These are phyloP conservation scores for Megaleporinus macrocephalus DNA, from an alignment of 2,113 vertebrate genomes.

Conservation along the genomic window DNA sequence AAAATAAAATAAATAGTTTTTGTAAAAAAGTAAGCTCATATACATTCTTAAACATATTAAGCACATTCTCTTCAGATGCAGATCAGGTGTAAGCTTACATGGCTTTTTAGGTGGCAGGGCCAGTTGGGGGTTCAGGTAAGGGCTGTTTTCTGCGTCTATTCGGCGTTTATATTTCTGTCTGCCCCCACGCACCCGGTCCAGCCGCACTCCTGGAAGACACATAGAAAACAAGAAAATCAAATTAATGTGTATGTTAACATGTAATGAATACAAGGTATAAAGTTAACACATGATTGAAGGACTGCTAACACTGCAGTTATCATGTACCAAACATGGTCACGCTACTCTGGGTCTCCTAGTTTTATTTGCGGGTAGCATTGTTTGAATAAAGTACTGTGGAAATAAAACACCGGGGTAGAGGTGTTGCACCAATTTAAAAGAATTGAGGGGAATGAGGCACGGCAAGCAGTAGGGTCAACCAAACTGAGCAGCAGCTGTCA, in stretches of 20 bases:
- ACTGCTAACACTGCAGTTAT: neutral
- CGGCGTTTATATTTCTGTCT: constrained; percentile 99
- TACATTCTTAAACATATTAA: no score
- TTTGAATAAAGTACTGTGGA: neutral
- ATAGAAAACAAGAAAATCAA: constrained; percentile 28
- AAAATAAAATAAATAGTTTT: no score
- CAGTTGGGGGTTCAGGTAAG: constrained; percentile 98
- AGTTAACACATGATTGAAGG: neutral
- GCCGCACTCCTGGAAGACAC: constrained; percentile 86
- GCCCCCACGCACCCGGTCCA: constrained; percentile 97
- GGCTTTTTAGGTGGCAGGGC: constrained; percentile 98
- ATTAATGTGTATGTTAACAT: no score
- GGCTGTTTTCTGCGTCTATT: constrained; percentile 99
- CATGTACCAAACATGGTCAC: neutral
- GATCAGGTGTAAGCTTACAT: constrained; percentile 83
- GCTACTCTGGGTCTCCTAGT: neutral
- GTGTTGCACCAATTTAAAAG: constrained; percentile 43
- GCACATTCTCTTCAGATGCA: neutral
- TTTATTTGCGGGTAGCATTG: no score
- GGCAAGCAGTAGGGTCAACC: constrained; percentile 17
- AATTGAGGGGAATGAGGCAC: constrained; percentile 32
- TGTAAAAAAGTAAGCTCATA: no score
- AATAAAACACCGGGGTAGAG: constrained; percentile 16
- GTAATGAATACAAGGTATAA: no score
- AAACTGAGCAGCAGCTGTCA: constrained; percentile 57